Conservation (phyloP, 1,140 invertebrate genomes). For the Drosophila ficusphila region DNA sequence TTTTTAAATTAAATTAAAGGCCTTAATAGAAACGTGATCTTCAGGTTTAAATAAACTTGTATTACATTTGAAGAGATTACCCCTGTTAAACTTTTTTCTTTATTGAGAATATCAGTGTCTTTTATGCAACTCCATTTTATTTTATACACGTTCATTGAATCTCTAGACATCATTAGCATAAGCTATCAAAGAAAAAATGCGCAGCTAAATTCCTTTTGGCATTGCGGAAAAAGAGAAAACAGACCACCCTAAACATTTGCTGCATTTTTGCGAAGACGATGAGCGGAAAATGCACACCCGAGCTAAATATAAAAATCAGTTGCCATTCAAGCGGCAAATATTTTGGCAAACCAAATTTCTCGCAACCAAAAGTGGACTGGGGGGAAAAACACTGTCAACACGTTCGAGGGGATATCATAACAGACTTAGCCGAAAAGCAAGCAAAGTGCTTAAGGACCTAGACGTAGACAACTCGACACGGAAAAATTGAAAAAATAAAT, state of each 20-base stretch:
- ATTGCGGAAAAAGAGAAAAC: not conserved
- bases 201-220: not conserved
- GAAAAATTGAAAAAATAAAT: slow-evolving; percentile 80
- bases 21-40: no score
- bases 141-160: not conserved
- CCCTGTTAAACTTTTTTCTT: no score
- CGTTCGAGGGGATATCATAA: slow-evolving; percentile 56
- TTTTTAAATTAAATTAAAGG: no score
- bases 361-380: slow-evolving; percentile 13
- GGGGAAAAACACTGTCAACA: slow-evolving; percentile 49
- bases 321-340: slow-evolving; percentile 71
- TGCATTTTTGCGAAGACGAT: not conserved
- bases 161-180: slow-evolving; percentile 2
- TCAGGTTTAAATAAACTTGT: no score
- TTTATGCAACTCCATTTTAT: no score
- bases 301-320: slow-evolving; percentile 67
- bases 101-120: no score
- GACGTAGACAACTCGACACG: slow-evolving; percentile 28
- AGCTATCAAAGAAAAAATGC: not conserved
- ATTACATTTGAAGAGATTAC: no score
- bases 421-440: slow-evolving; percentile 54
- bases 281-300: slow-evolving; percentile 30
- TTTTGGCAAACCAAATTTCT: slow-evolving; percentile 70
- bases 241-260: not conserved
- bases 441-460: slow-evolving; percentile 52